These are phyloP conservation scores for Gymnothorax javanicus DNA, from an alignment of 2,797 vertebrate species.

Conservation along the genomic window DNA sequence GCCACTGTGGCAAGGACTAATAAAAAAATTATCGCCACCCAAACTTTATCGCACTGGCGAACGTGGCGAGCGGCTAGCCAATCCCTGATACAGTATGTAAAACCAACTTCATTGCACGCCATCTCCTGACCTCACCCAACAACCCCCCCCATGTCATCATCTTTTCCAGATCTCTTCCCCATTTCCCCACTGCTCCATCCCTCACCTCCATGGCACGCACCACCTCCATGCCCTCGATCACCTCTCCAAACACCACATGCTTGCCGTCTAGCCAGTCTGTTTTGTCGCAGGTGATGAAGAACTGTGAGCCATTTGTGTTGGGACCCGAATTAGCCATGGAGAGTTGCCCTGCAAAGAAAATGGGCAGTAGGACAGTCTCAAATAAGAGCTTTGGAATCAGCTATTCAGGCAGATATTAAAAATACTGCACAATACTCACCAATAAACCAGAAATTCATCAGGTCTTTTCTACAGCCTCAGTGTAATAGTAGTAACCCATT, in stretches of 20 bases:
- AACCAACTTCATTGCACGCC: neutral
- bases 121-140: neutral
- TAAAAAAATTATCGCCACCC: no score
- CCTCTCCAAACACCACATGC: constrained; percentile 94
- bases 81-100: neutral
- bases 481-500: no score
- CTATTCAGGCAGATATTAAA: neutral
- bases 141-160: neutral
- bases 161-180: neutral
- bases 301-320: constrained; percentile 91
- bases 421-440: neutral
- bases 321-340: constrained; percentile 93
- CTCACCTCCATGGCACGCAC: constrained; percentile 88
- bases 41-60: no score
- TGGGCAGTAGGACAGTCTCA: neutral
- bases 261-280: constrained; percentile 93
- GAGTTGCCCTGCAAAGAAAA: constrained; percentile 73
- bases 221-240: constrained; percentile 92
- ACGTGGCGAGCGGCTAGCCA: no score
- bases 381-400: neutral
- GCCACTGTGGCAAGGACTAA: no score
- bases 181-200: neutral
- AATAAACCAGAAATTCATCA: neutral
- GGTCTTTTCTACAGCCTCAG: neutral
- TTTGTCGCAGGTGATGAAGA: constrained; percentile 92